Evolutionary conservation across 2,797 vertebrate genomes (phyloP).

Genomic region (Paedocypris micromegethes): DNA sequence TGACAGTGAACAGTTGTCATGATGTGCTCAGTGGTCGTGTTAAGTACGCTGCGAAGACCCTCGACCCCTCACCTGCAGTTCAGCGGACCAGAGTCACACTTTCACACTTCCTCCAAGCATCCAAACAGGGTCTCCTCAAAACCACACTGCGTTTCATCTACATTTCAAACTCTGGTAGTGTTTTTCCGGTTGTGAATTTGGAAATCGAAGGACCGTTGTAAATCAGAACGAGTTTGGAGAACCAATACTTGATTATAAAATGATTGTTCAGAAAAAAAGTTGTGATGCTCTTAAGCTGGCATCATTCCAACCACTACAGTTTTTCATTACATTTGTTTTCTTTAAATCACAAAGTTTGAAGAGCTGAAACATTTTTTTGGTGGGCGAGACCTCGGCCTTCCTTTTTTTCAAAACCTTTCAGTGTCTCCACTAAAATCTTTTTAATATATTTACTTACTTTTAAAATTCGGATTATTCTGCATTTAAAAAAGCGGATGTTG

Average conservation of each 20-base stretch:
- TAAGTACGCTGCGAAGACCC: constrained; percentile 52
- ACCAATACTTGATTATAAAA: too few species aligned
- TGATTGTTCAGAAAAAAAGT: too few species aligned
- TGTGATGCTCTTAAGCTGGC: too few species aligned
- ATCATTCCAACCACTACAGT: too few species aligned
- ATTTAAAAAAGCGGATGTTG: constrained; percentile 24
- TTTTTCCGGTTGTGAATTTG: too few species aligned
- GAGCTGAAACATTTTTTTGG: too few species aligned
- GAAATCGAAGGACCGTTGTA: too few species aligned
- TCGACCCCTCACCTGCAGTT: too few species aligned
- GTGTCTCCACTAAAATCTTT: constrained; percentile 18
- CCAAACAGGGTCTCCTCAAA: constrained; percentile 43
- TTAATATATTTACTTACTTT: constrained; percentile 9
- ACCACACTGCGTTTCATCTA: constrained; percentile 32
- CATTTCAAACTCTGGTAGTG: constrained; percentile 22
- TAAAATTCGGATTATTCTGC: constrained; percentile 14
- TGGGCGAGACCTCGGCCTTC: too few species aligned
- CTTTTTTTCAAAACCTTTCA: constrained; percentile 18
- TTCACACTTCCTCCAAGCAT: constrained; percentile 20
- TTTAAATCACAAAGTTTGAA: too few species aligned
- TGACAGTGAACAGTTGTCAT: constrained; percentile 87
- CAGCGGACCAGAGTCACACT: constrained; percentile 41
- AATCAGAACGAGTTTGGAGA: too few species aligned
- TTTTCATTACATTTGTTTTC: too few species aligned
- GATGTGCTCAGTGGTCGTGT: constrained; percentile 60